Base-by-base conservation (phyloP, 2,888 invertebrate genomes). In the Drosophila ezoana region DNA sequence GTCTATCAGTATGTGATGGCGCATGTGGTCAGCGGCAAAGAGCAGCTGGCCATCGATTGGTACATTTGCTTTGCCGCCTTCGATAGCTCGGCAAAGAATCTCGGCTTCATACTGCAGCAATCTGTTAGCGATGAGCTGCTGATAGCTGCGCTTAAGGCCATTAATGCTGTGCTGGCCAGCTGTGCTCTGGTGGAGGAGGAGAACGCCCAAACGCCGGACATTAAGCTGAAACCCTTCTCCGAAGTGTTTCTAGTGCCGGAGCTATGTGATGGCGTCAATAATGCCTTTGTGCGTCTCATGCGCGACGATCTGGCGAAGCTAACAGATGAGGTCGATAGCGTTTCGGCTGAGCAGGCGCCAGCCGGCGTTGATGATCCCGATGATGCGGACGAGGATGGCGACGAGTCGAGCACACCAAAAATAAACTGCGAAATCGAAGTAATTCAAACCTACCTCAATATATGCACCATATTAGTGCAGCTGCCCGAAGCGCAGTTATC, bases 41-140 rank as follows among this genome's bases (percentile, higher is more conserved):
- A 94, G 44, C 87, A 90, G 38, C 71, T 77, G 3, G 81, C 79
- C 6, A 73, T 81, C 3, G 81, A 90, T 76, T 93, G 93, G 93
- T 93, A 94, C 88, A 90, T 91, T 51, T 89, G 93, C 47, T 94
- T 94, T 60, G 89, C 91, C 37, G 92, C 92, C 51, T 91, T 92
- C 38, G 92, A 92, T 10, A 88, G 93, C 32, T 93, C 95, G 68
- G 93, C 95, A 0, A 92, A 94, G 48, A 93, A 94, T 73, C 90
- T 97, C 44, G 94, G 94, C 72, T 96, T 95, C 87, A 95, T 97
- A 72, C 91, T 97, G 62, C 93, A 93, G 59, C 96, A 96, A 91
- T 97, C 97, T 0, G 94, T 95, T 11, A 96, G 95, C 89, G 93
- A 93, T 75, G 93, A 94, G 16, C 91, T 95, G 2, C 83, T 95